Percentiles rank a stretch among this genome's conserved stretches.
These are phyloP conservation scores for Prietella phreatophila DNA, from an alignment of 2,113 vertebrate species.

Conservation along the genomic window DNA sequence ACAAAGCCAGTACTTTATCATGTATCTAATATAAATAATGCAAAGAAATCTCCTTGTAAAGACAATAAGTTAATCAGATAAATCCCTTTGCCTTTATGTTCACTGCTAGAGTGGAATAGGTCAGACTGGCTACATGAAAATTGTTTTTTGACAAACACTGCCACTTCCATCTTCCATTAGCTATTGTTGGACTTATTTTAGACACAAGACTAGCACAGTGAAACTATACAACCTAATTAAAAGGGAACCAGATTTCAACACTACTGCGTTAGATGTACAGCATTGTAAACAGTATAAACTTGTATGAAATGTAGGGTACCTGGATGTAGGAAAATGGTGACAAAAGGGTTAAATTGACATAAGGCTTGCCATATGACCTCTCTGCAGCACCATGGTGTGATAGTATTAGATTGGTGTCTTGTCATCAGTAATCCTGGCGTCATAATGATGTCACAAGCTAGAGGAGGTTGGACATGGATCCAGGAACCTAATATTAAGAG, in stretches of 20 bases:
- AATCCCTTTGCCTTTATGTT: neutral
- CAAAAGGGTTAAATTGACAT: conserved; percentile 29
- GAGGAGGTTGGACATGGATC: neutral
- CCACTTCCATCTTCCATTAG: neutral
- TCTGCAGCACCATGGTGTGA: conserved; percentile 39
- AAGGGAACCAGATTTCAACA: neutral
- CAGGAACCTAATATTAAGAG: conserved; percentile 8
- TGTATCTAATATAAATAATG: conserved; percentile 7
- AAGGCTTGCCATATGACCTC: conserved; percentile 36
- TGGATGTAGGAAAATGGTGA: conserved; percentile 9
- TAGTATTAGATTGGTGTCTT: conserved; percentile 30
- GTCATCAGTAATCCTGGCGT: conserved; percentile 24
- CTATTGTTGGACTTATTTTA: neutral
- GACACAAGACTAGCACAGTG: neutral
- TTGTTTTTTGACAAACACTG: neutral
- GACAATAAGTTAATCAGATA: neutral
- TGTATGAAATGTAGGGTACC: neutral
- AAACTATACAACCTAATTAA: neutral
- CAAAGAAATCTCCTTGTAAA: conserved; percentile 17
- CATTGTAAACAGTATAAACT: neutral
- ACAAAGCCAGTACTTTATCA: neutral
- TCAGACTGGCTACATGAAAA: neutral
- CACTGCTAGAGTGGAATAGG: neutral
- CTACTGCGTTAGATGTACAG: neutral
- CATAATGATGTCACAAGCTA: conserved; percentile 33